Evolutionary conservation across 2,113 vertebrate species (phyloP).

Genomic region (Todiramphus saurophagus): DNA sequence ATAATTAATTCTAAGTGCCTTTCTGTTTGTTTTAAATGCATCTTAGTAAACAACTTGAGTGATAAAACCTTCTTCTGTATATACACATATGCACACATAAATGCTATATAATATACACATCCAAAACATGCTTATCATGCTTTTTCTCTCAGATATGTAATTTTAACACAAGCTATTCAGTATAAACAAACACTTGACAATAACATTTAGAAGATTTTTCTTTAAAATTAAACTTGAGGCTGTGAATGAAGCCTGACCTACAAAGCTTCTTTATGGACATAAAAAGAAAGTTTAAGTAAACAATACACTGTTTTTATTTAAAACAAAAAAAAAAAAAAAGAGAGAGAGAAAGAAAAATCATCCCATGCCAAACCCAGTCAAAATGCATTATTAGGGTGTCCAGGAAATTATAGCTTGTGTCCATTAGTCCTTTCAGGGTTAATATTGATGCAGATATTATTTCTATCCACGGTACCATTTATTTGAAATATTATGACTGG

Average conservation of each 20-base stretch:
- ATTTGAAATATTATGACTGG: constrained; percentile 99
- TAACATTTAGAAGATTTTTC: not conserved
- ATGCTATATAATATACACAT: not conserved
- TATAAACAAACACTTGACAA: not conserved
- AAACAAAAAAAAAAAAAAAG: not conserved
- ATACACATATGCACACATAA: not conserved
- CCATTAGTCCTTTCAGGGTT: constrained; percentile 99
- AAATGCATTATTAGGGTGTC: constrained; percentile 88
- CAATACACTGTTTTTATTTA: not conserved
- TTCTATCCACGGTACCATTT: constrained; percentile 97
- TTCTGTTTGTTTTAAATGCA: constrained; percentile 31
- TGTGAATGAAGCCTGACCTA: not conserved
- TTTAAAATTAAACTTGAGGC: not conserved
- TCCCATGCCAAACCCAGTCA: constrained; percentile 67
- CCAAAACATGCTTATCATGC: not conserved
- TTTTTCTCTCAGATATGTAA: not conserved
- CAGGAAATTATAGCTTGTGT: constrained; percentile 90
- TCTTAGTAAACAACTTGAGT: not conserved
- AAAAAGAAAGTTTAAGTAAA: constrained; percentile 62
- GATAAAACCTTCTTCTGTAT: not conserved
- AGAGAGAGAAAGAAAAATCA: constrained; percentile 70
- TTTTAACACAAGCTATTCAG: not conserved
- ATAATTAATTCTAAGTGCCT: constrained; percentile 39
- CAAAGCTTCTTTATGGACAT: not conserved
- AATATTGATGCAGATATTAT: constrained; percentile 99